phyloP scores from a whole-genome alignment of 1,140 invertebrate genomes.

The Rhagoletis zephyria region DNA sequence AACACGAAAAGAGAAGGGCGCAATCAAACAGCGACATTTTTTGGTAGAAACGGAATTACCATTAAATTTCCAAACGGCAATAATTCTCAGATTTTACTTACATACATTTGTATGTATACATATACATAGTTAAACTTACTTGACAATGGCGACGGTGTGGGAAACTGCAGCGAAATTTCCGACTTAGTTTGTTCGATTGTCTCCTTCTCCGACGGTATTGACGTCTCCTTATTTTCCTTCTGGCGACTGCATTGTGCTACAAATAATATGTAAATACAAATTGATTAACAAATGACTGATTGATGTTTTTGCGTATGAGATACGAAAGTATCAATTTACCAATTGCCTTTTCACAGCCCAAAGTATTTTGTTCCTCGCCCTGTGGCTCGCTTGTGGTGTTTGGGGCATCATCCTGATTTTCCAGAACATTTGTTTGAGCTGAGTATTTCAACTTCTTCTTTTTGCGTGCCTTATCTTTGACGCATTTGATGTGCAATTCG shows the following conservation, averaged over 20 bases:
- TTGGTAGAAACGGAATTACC: no score
- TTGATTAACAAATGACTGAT: not conserved
- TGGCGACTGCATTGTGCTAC: slow-evolving; percentile 55
- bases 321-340: slow-evolving; percentile 51
- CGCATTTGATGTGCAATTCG: slow-evolving; percentile 74
- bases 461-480: slow-evolving; percentile 74
- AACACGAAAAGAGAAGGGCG: no score
- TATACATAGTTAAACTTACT: slow-evolving; percentile 11
- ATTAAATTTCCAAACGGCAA: no score
- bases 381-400: slow-evolving; percentile 55
- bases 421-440: slow-evolving; percentile 57
- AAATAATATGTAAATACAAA: not conserved
- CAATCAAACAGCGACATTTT: no score
- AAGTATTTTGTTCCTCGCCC: slow-evolving; percentile 43
- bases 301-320: no score
- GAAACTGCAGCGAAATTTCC: slow-evolving; percentile 61
- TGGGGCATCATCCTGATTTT: slow-evolving; percentile 57
- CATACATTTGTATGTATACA: no score
- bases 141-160: slow-evolving; percentile 57
- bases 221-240: slow-evolving; percentile 56
- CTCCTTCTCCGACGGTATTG: slow-evolving; percentile 58
- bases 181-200: slow-evolving; percentile 57
- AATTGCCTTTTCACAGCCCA: slow-evolving; percentile 54
- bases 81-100: no score
- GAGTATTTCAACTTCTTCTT: slow-evolving; percentile 74